Base-by-base conservation (phyloP, 1,140 invertebrate species). In the Pomacea maculata region DNA sequence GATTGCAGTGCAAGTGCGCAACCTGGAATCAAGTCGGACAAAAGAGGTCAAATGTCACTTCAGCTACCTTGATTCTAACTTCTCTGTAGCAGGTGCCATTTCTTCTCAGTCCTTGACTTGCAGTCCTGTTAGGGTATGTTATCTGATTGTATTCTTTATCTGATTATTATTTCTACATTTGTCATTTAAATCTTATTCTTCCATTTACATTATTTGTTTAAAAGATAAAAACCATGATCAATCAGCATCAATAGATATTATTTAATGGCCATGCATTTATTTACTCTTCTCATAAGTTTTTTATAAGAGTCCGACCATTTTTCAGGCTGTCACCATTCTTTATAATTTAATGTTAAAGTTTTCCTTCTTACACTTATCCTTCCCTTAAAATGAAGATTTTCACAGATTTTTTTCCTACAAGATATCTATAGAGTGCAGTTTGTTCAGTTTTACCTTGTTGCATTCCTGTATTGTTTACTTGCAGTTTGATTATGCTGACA, bases 11-110 rank as follows among this genome's bases (percentile, higher is more conserved):
- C 82, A 83, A 74, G 77, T 78, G 77, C 77, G 77, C 21, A 78
- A 78, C 65, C 67, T 78, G 45, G 63, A 78, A 67, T n/a, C 17
- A 6, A 67, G 67, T 17, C 88, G 87, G 84, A 88, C 80, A 54
- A 34, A 79, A 21, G 84, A 86, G 63, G 79, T 89, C 76, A 83
- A 86, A 52, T 89, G 88, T 70, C 70, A 80, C 52, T 89, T 89
- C 74, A 63, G 80, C n/a, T 86, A 87, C 80, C 72, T 85, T 52
- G 85, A 83, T 25, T 77, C 84, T 11, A 75, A 71, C 9, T 64
- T 84, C 45, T 54, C 82, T 34, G 85, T 86, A 5, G 55, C 61
- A 11, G 88, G 83, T 19, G 84, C 64, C 54, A 85, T 86, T 9
- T 79, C 84, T 9, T 85, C 85, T 0, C 75, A 82, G 45, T 85